phyloP scores from a whole-genome alignment of 1,140 invertebrate species.

The Neoseiulus cucumeris region DNA sequence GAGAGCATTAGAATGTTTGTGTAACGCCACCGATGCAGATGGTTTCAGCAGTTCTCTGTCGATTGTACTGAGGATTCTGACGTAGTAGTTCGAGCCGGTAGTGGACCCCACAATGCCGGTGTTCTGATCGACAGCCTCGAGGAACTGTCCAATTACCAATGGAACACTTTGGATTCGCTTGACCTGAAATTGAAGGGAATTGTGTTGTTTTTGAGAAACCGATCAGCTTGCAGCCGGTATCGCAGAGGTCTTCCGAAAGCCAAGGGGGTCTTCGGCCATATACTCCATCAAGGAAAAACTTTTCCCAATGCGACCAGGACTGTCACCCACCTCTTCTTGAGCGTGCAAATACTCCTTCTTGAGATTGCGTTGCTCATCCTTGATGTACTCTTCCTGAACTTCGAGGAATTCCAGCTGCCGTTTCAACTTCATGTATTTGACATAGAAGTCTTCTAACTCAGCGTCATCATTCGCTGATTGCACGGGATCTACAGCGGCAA shows the following conservation, averaged over 20 bases:
- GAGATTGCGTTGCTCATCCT: constrained; percentile 90
- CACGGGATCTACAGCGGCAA: neutral
- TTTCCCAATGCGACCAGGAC: too few relatives aligned
- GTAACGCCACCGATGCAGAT: constrained; percentile 82
- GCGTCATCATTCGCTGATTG: neutral
- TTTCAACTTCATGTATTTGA: constrained; percentile 50
- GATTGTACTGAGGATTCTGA: constrained; percentile 79
- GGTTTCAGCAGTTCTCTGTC: constrained; percentile 87
- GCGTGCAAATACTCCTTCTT: constrained; percentile 95
- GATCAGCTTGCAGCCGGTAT: too few relatives aligned
- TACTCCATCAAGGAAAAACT: too few relatives aligned
- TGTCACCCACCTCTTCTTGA: constrained; percentile 55
- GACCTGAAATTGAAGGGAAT: constrained; percentile 41
- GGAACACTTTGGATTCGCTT: constrained; percentile 94
- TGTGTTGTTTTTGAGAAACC: too few relatives aligned
- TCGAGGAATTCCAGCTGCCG: constrained; percentile 85
- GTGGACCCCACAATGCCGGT: constrained; percentile 76
- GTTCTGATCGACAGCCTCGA: constrained; percentile 94
- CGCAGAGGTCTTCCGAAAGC: too few relatives aligned
- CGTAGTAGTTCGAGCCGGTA: constrained; percentile 85
- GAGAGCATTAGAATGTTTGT: constrained; percentile 93
- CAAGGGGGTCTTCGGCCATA: too few relatives aligned
- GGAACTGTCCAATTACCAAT: constrained; percentile 88
- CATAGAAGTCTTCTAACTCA: neutral
- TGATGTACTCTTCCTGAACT: constrained; percentile 95